Conservation (phyloP, 2,113 vertebrate species). For the Eulacestoma nigropectus region DNA sequence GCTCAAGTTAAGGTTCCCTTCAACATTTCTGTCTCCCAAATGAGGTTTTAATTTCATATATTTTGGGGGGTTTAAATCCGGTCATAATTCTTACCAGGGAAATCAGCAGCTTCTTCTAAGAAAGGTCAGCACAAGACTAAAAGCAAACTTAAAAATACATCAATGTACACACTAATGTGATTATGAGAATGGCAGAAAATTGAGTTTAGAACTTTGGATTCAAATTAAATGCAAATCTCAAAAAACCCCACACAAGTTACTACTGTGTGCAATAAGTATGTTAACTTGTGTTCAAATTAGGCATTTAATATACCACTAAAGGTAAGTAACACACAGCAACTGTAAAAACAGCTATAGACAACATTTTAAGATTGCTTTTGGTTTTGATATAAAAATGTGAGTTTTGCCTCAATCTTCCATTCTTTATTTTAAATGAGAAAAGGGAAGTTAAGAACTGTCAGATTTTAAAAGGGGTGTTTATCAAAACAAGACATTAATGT, state of each 20-base stretch:
- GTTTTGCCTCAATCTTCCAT: background rate
- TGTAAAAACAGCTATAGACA: background rate
- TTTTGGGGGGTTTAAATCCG: background rate
- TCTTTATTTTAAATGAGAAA: background rate
- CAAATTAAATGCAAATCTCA: background rate
- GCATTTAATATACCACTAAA: background rate
- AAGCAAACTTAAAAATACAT: background rate
- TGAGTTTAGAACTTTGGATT: background rate
- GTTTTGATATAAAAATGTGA: background rate
- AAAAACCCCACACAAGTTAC: background rate
- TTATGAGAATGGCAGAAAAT: background rate
- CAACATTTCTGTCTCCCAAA: background rate
- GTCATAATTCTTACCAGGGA: background rate
- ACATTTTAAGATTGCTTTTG: background rate
- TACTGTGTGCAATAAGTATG: background rate
- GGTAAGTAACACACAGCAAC: background rate
- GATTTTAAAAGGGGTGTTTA: background rate
- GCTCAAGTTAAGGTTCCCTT: slow-evolving; percentile 2
- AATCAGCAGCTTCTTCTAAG: background rate
- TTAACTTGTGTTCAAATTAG: background rate
- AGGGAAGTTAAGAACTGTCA: background rate
- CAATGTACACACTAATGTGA: background rate
- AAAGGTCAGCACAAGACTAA: background rate
- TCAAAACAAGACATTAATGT: background rate
- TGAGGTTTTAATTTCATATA: background rate